These are phyloP conservation scores for Falcaria lacertinaria DNA, from an alignment of 2,888 invertebrate genomes.

Conservation along the genomic window DNA sequence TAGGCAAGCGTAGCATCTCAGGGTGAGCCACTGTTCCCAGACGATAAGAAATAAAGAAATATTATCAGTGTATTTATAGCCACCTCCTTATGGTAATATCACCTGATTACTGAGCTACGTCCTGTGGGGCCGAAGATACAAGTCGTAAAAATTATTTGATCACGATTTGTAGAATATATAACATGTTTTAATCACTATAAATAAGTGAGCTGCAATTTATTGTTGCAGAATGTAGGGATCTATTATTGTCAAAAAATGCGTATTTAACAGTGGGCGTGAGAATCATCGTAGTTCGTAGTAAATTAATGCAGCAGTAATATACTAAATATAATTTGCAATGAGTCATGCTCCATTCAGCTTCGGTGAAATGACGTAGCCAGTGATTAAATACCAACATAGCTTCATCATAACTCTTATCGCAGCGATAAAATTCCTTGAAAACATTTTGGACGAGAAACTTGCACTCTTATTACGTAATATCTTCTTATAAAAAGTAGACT, in stretches of 20 bases:
- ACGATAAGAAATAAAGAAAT: conserved; percentile 32
- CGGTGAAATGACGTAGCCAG: conserved; percentile 48
- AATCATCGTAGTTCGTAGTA: conserved; percentile 61
- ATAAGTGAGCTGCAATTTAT: too few species aligned
- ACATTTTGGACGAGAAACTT: conserved; percentile 16
- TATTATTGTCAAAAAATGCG: too few species aligned
- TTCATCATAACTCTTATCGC: conserved; percentile 41
- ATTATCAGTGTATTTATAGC: conserved; percentile 29
- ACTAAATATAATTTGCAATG: conserved; percentile 63
- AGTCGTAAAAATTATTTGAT: neutral
- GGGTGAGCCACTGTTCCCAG: conserved; percentile 41
- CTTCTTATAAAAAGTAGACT: too few species aligned
- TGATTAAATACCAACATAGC: conserved; percentile 10
- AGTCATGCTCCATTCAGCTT: conserved; percentile 63
- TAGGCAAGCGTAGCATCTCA: conserved; percentile 42
- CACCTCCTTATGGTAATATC: conserved; percentile 31
- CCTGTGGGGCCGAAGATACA: conserved; percentile 9
- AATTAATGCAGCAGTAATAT: conserved; percentile 45
- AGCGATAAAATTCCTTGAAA: conserved; percentile 44
- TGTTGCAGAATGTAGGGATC: conserved; percentile 2
- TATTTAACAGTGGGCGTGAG: conserved; percentile 43
- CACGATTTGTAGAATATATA: neutral
- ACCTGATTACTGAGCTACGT: conserved; percentile 16
- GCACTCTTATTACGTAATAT: neutral
- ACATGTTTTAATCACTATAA: too few species aligned